Evolutionary conservation across 2,888 invertebrate genomes (phyloP), one percentile per base, ranked within the genome.

Genomic region (Drosophila emarginata): DNA sequence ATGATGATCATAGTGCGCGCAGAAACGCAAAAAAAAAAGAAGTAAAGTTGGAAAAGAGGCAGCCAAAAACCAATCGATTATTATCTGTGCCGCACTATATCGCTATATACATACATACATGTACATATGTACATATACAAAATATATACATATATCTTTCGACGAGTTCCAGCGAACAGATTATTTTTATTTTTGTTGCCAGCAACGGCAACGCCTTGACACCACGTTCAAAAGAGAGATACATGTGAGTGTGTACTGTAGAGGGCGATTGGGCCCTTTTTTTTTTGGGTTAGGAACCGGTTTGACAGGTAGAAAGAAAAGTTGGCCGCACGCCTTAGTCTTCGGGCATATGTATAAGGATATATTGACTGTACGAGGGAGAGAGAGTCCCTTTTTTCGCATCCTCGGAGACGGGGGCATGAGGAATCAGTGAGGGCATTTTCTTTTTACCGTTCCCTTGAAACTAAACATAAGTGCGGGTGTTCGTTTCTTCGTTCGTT

Each of bases 51-150:
- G 52, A 51, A 58, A 67, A 77, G 88, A 83, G 53, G 64, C 88
- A 75, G 73, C 86, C 83, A 71, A 89, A 88, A 89, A 71, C 87
- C 81, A 88, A 89, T 84, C 88, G 89, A 88, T 89, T 89, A 88
- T 89, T 86, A 89, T 89, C 89, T 78, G 75, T 70, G 67, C 61
- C 72, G 76, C 76, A 75, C 74, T 76, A 74, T 83, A 76, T 45
- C 45, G 18, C 45, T 9, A 45, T 45, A 45, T 18, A 45, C 18
- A 18, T 11, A 18, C 40, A 40, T 15, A 40, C 15, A 45, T 45
- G 9, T 9, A 18, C 4, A 18, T 15, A 40, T 15, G 18, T 9
- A 45, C 18, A 4, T 9, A 45, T 37, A 45, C 40, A 32, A 32
- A 32, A 32, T 45, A 18, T 21, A 11, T 45, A n/a, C n/a, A 40